A percentile compares a stretch with the other conserved stretches of the same genome.
phyloP scores from a whole-genome alignment of 2,113 vertebrate species.

The Lagopus muta region DNA sequence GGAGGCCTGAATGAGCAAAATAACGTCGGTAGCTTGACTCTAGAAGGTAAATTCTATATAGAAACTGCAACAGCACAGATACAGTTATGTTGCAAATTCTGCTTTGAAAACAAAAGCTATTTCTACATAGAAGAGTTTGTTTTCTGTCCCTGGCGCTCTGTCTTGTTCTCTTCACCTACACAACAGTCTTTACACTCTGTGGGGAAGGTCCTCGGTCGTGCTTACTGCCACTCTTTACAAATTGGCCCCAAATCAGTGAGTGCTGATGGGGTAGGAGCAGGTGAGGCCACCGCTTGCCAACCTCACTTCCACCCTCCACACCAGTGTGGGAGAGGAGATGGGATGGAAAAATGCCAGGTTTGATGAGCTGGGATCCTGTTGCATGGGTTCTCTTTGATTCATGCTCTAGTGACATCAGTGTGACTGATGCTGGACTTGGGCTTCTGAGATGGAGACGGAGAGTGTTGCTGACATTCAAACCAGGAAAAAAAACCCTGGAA shows the following conservation, averaged over 20 bases:
- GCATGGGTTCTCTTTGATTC: background rate
- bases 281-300: background rate
- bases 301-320: background rate
- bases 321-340: fast-evolving
- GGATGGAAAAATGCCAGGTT: fast-evolving
- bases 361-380: background rate
- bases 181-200: fast-evolving
- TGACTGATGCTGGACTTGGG: background rate
- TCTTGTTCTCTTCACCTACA: background rate
- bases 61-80: constrained; percentile 35
- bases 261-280: background rate
- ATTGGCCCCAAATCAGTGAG: background rate
- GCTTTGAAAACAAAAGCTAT: background rate
- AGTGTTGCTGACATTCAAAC: background rate
- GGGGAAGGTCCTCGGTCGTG: background rate
- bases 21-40: constrained; percentile 22
- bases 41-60: constrained; percentile 57
- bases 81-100: background rate
- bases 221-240: background rate
- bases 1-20: constrained; percentile 66
- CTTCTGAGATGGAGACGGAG: background rate
- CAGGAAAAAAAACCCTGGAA: background rate
- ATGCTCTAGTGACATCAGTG: background rate
- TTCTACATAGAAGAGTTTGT: background rate
- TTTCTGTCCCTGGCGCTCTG: background rate